Conservation (phyloP, 37 sponge, comb jelly and placozoan genomes). For the Beroe forskalii region DNA sequence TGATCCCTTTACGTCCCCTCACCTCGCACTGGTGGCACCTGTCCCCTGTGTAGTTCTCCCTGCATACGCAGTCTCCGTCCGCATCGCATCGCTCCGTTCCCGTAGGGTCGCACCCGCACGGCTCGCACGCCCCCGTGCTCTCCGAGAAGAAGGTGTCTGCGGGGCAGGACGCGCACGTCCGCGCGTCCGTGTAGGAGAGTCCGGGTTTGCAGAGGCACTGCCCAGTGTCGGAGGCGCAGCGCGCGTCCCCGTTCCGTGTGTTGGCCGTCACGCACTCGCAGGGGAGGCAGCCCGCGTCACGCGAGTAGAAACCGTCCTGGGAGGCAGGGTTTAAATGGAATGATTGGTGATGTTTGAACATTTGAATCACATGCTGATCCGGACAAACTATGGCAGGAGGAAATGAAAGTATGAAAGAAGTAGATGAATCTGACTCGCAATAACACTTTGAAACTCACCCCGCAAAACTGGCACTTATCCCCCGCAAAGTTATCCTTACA, state of each 20-base stretch:
- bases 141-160: slow-evolving; percentile 19
- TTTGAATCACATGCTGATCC: no score
- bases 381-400: no score
- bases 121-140: not conserved
- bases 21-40: slow-evolving; percentile 53
- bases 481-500: slow-evolving; percentile 30
- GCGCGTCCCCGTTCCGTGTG: not conserved
- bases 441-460: slow-evolving; percentile 13
- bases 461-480: slow-evolving; percentile 26
- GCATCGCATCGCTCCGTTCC: slow-evolving; percentile 12
- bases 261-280: slow-evolving; percentile 39
- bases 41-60: slow-evolving; percentile 39
- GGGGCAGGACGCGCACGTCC: slow-evolving; percentile 32
- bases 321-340: no score
- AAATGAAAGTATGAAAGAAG: no score
- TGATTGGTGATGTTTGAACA: no score
- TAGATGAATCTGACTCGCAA: no score
- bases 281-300: not conserved
- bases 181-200: slow-evolving; percentile 7
- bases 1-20: no score
- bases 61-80: slow-evolving; percentile 46
- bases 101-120: slow-evolving; percentile 35
- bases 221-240: slow-evolving; percentile 27
- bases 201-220: slow-evolving; percentile 42
- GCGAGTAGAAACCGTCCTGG: slow-evolving; percentile 60